A percentile compares a stretch with the other conserved stretches of the same genome.
Evolutionary conservation across 2,888 invertebrate species (phyloP).

Genomic region (Sminthurinus aureus): DNA sequence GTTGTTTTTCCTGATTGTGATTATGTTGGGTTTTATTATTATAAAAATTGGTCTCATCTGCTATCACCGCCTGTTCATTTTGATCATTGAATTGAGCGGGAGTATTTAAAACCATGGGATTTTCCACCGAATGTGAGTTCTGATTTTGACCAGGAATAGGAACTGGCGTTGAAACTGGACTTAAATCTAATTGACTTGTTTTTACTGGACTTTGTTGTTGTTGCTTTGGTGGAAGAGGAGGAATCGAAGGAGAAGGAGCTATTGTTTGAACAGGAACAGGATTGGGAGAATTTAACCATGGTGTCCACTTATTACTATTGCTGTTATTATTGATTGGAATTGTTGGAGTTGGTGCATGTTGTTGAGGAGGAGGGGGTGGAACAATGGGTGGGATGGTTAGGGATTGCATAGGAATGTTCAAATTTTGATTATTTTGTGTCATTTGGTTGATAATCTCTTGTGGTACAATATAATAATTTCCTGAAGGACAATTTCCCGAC

Average conservation of each 20-base stretch:
- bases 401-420: neutral
- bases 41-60: no score
- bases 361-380: neutral
- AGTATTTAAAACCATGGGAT: no score
- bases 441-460: slow-evolving; percentile 31
- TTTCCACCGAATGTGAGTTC: neutral
- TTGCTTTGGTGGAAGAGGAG: neutral
- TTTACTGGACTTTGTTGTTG: neutral
- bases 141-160: neutral
- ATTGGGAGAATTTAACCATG: slow-evolving; percentile 10
- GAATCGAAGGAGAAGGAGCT: neutral
- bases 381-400: neutral
- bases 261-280: slow-evolving; percentile 4
- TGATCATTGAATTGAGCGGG: no score
- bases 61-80: no score
- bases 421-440: neutral
- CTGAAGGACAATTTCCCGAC: neutral
- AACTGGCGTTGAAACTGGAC: neutral
- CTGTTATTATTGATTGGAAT: neutral
- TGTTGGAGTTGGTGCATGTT: neutral
- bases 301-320: slow-evolving; percentile 17
- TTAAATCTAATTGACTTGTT: neutral
- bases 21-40: no score
- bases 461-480: slow-evolving; percentile 19
- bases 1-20: no score